Evolutionary conservation across 2,888 invertebrate species (phyloP).

Genomic region (Leptinotarsa haldemani): DNA sequence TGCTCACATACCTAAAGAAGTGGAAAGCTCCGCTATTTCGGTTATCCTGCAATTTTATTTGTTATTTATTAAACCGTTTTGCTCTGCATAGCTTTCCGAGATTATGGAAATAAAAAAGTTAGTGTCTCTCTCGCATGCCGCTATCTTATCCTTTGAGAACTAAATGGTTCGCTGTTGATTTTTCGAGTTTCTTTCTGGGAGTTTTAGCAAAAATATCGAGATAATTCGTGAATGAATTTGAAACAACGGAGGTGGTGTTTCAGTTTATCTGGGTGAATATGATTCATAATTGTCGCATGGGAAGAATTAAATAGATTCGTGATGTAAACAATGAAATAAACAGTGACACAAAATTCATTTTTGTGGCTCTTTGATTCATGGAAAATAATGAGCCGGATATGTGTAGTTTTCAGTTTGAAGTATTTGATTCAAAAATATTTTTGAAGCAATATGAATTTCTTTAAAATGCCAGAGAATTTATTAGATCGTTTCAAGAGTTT

Average conservation of each 20-base stretch:
- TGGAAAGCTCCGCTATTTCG: constrained; percentile 47
- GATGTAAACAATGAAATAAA: too few species aligned
- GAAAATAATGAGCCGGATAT: too few species aligned
- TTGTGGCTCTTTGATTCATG: too few species aligned
- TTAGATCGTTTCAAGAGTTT: too few species aligned
- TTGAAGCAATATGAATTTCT: too few species aligned
- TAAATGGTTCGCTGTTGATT: constrained; percentile 21
- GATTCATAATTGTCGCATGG: too few species aligned
- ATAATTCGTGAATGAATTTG: neutral
- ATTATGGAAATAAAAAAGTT: constrained; percentile 37
- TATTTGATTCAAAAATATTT: too few species aligned
- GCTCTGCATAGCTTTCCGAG: constrained; percentile 39
- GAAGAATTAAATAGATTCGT: too few species aligned
- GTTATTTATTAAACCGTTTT: constrained; percentile 43
- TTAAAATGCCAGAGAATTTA: too few species aligned
- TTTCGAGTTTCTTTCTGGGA: neutral
- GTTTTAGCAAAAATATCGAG: neutral
- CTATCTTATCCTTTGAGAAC: constrained; percentile 24
- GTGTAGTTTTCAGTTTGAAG: too few species aligned
- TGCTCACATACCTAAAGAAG: constrained; percentile 65
- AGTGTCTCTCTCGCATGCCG: constrained; percentile 14
- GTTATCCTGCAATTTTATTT: constrained; percentile 40
- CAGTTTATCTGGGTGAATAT: too few species aligned
- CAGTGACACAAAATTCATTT: too few species aligned
- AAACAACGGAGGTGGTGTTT: neutral